phyloP scores from a whole-genome alignment of 2,888 invertebrate genomes.

The Sinelater perroti region DNA sequence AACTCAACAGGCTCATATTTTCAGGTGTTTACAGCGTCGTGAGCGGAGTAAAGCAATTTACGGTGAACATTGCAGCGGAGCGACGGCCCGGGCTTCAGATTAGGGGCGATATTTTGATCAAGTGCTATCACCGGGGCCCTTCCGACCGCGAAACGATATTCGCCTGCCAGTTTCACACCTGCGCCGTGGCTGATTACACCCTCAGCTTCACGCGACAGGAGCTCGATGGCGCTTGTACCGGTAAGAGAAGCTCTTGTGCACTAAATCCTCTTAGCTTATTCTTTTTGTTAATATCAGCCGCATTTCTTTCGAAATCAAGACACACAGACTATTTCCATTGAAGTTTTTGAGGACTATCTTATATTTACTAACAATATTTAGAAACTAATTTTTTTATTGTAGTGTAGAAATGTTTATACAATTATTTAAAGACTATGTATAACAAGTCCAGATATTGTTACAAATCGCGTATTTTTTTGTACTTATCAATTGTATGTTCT shows the following conservation, averaged over 20 bases:
- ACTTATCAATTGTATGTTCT: no score
- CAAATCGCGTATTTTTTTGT: no score
- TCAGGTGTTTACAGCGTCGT: constrained; percentile 75
- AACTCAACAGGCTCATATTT: no score
- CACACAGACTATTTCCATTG: no score
- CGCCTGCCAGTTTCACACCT: constrained; percentile 93
- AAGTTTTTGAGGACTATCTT: no score
- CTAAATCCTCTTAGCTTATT: no score
- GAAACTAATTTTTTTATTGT: background rate
- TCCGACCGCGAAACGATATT: constrained; percentile 76
- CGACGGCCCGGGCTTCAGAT: constrained; percentile 74
- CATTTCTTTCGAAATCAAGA: no score
- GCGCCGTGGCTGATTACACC: constrained; percentile 86
- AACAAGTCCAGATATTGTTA: no score
- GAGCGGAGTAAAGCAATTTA: constrained; percentile 72
- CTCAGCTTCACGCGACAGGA: constrained; percentile 87
- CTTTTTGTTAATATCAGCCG: no score
- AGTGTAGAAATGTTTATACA: no score
- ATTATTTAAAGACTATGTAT: no score
- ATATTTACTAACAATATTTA: background rate
- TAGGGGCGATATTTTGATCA: constrained; percentile 89
- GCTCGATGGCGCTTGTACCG: constrained; percentile 84
- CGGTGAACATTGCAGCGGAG: constrained; percentile 75
- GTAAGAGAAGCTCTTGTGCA: no score
- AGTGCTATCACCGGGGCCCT: constrained; percentile 80